Evolutionary conservation across 2,113 vertebrate species (phyloP).

Genomic region (Pseudorectes ferrugineus): DNA sequence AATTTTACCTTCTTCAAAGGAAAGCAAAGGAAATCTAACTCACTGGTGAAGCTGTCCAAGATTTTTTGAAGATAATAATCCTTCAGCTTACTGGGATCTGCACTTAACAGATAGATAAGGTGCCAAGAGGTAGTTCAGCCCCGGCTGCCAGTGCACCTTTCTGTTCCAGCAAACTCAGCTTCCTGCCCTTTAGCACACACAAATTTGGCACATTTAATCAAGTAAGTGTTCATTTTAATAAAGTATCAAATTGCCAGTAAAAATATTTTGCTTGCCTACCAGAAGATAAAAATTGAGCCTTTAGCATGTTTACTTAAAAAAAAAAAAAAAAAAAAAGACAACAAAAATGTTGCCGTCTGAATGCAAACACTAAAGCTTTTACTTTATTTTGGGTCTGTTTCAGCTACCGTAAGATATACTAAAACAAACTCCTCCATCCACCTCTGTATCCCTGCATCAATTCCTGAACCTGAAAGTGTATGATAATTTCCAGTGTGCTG

Average conservation of each 20-base stretch:
- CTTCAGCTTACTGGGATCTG: background rate
- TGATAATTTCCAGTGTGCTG: background rate
- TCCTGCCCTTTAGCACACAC: background rate
- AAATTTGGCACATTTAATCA: background rate
- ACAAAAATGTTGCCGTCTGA: background rate
- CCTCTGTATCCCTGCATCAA: background rate
- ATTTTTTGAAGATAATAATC: background rate
- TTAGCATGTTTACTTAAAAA: background rate
- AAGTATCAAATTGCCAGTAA: background rate
- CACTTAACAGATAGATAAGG: background rate
- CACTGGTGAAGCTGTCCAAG: background rate
- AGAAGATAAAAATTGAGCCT: slow-evolving; percentile 6
- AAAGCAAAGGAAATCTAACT: background rate
- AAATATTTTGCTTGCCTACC: slow-evolving; percentile 9
- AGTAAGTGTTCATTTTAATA: background rate
- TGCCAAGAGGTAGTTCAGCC: background rate
- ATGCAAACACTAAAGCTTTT: background rate
- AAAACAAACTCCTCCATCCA: background rate
- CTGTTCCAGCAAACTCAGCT: background rate
- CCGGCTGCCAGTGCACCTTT: background rate
- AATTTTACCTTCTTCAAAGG: background rate
- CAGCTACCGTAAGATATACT: background rate
- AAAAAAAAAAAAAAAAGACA: background rate
- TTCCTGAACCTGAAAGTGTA: background rate
- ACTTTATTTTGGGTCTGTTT: background rate